phyloP scores from a whole-genome alignment of 2,113 vertebrate genomes.

The Corythoichthys haematopterus region DNA sequence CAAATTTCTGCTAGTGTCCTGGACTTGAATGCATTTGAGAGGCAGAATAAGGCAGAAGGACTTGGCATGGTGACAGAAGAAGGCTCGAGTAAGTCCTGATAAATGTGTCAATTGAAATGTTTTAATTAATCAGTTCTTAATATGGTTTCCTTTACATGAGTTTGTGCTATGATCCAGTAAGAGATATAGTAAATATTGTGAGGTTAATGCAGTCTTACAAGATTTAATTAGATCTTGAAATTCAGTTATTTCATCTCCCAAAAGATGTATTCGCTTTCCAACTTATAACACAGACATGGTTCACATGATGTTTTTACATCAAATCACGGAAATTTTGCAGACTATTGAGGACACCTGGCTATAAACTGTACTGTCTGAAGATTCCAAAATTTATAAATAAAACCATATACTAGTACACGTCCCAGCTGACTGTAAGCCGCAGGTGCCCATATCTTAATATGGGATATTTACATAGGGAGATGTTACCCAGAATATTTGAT shows the following conservation, averaged over 20 bases:
- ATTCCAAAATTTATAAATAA: too few species aligned
- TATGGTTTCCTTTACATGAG: neutral
- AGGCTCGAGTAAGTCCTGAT: conserved; percentile 85
- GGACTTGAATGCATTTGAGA: conserved; percentile 98
- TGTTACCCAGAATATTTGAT: too few species aligned
- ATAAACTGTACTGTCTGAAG: too few species aligned
- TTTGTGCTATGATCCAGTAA: neutral
- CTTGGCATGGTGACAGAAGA: conserved; percentile 98
- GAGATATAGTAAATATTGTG: neutral
- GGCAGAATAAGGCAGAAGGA: conserved; percentile 98
- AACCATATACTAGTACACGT: too few species aligned
- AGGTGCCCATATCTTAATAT: too few species aligned
- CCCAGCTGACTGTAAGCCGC: too few species aligned
- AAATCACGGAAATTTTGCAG: neutral
- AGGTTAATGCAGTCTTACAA: neutral
- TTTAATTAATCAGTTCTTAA: neutral
- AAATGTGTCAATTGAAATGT: neutral
- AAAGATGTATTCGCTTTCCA: neutral
- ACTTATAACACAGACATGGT: conserved; percentile 17
- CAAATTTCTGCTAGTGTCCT: conserved; percentile 76
- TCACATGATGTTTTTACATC: conserved; percentile 25
- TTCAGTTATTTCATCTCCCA: neutral
- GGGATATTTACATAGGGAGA: too few species aligned
- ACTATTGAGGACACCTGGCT: too few species aligned
- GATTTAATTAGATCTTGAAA: conserved; percentile 45